These are phyloP conservation scores for Bujurquina vittata DNA, from an alignment of 2,113 vertebrate species.

Conservation along the genomic window DNA sequence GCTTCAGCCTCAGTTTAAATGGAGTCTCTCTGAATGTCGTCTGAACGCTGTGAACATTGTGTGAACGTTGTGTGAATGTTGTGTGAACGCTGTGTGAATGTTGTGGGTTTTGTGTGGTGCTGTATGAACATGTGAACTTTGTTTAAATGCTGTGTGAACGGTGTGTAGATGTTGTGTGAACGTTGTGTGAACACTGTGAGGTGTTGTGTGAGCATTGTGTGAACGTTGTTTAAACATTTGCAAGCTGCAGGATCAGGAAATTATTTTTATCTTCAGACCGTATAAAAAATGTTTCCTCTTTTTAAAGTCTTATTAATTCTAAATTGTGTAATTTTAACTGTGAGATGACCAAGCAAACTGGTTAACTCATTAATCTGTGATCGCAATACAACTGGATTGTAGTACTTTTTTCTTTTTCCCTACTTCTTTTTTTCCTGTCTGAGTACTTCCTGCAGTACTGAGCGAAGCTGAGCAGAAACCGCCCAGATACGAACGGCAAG, in stretches of 20 bases:
- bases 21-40: no score
- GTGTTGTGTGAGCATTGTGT: not conserved
- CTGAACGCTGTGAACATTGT: not conserved
- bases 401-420: not conserved
- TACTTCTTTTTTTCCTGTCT: not conserved
- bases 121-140: no score
- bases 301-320: not conserved
- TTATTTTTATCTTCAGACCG: not conserved
- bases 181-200: no score
- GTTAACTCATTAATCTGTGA: no score
- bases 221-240: not conserved
- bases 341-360: not conserved
- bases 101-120: no score
- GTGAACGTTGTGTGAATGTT: not conserved
- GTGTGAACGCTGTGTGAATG: no score
- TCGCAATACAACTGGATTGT: not conserved
- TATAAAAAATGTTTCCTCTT: no score
- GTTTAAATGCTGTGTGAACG: no score
- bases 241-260: not conserved
- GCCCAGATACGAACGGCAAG: not conserved
- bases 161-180: not conserved
- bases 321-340: not conserved
- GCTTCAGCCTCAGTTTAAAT: not conserved
- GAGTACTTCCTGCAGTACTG: not conserved
- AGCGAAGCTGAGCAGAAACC: not conserved